Base-by-base conservation (phyloP, 2,888 invertebrate genomes). In the Habroteleia sp. region DNA sequence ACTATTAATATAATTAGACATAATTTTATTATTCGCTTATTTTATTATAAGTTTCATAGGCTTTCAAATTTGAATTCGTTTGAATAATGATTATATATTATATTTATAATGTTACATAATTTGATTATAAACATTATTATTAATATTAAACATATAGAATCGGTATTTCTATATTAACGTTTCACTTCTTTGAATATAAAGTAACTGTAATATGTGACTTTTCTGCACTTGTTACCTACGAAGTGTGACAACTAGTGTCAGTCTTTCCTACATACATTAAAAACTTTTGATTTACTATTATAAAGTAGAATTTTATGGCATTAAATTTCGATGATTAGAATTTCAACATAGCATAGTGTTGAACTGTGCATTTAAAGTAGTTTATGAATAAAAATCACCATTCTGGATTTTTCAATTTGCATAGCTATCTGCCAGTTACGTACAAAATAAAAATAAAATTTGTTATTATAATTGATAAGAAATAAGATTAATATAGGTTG, bases 221-320 rank as follows among this genome's bases (percentile, higher is more conserved):
- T 72, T 63, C 54, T 48, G 48, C 56, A 63, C 63, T 72, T 63
- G 62, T 72, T 63, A 13, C 42, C 62, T 14, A 56, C 41, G 42
- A 56, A 63, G 56, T 72, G 71, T 72, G 71, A 72, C 71, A 72
- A 63, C 71, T 56, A 72, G 63, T 72, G 71, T 72, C 63, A 72
- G 56, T 72, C 71, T 63, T 63, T 56, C 48, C 56, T 63, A 56
- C 71, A 72, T 72, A 72, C 63, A 72, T 72, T 72, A 72, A 72
- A 72, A 72, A 72, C 71, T 72, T 72, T 72, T 72, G 71, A 72
- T 72, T 72, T 72, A 72, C 71, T 72, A 56, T 72, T 72, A 72
- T 72, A 63, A 72, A 72, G 63, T 72, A 58, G 72, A 72, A 65
- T 72, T 72, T 72, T 72, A 72, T 72, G 63, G 63, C 72, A 72